Evolutionary conservation across 2,888 invertebrate genomes (phyloP).

Genomic region (Megaustenia siamemsis): DNA sequence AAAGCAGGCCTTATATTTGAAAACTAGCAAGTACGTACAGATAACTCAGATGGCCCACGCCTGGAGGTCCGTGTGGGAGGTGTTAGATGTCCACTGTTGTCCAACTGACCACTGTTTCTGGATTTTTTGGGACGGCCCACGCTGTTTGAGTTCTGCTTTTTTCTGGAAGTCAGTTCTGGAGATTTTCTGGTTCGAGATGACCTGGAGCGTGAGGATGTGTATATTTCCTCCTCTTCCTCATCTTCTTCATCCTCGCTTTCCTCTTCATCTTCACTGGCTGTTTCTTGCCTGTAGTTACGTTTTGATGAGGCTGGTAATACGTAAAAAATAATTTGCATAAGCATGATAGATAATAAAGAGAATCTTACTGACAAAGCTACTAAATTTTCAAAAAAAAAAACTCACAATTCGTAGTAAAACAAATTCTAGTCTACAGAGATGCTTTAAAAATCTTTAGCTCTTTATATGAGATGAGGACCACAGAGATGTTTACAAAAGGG

Average conservation of each 20-base stretch:
- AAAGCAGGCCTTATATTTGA: background rate
- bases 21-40: conserved; percentile 61
- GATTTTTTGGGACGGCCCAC: conserved; percentile 3
- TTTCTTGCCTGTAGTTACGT: conserved; percentile 33
- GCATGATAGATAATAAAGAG: no score
- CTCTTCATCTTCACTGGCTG: conserved; percentile 55
- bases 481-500: no score
- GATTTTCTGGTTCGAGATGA: conserved; percentile 51
- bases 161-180: conserved; percentile 44
- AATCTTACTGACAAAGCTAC: no score
- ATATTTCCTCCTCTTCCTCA: conserved; percentile 43
- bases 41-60: conserved; percentile 72
- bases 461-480: no score
- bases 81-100: conserved; percentile 8
- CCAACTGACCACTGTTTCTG: background rate
- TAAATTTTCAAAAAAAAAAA: no score
- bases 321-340: background rate
- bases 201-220: conserved; percentile 54
- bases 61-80: conserved; percentile 58
- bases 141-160: background rate
- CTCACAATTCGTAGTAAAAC: no score
- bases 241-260: conserved; percentile 53
- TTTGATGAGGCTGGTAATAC: conserved; percentile 20
- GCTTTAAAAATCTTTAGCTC: no score
- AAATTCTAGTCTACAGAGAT: no score